Conservation (phyloP, 1,140 invertebrate genomes). For the Ericerus pela region DNA sequence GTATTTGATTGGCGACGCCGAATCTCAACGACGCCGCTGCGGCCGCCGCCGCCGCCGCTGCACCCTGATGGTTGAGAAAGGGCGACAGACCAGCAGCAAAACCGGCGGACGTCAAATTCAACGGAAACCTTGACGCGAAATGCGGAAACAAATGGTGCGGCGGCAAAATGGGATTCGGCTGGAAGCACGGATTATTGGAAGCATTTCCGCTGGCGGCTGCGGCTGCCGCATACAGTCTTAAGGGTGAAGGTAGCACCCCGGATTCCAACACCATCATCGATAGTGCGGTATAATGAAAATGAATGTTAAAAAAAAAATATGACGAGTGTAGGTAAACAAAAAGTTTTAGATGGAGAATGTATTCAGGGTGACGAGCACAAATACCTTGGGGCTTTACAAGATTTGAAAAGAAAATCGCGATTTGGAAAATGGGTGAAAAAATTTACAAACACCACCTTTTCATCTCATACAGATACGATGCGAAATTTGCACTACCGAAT, state of each 20-base stretch:
- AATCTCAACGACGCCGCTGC: constrained; percentile 7
- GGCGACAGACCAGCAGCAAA: constrained; percentile 17
- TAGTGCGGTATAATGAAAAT: no score
- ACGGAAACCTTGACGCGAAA: constrained; percentile 20
- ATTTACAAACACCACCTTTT: no score
- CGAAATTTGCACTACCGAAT: no score
- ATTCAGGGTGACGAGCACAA: no score
- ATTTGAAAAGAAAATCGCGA: not conserved
- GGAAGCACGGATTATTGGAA: constrained; percentile 3
- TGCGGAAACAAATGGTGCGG: constrained; percentile 21
- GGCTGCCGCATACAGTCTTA: constrained; percentile 21
- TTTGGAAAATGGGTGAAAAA: not conserved
- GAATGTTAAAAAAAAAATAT: no score
- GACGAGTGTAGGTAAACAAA: no score
- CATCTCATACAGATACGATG: no score
- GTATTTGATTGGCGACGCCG: constrained; percentile 14
- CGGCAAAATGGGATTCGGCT: constrained; percentile 15
- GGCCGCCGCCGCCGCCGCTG: constrained; percentile 8
- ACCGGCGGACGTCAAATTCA: constrained; percentile 15
- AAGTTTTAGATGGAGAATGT: no score
- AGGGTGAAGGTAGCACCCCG: constrained; percentile 19
- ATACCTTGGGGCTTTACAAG: no score
- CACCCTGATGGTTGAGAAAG: constrained; percentile 19
- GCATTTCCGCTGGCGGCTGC: constrained; percentile 20
- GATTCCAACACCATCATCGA: constrained; percentile 21